Conservation (phyloP, 2,797 vertebrate species). For the Gobio occitaniae region DNA sequence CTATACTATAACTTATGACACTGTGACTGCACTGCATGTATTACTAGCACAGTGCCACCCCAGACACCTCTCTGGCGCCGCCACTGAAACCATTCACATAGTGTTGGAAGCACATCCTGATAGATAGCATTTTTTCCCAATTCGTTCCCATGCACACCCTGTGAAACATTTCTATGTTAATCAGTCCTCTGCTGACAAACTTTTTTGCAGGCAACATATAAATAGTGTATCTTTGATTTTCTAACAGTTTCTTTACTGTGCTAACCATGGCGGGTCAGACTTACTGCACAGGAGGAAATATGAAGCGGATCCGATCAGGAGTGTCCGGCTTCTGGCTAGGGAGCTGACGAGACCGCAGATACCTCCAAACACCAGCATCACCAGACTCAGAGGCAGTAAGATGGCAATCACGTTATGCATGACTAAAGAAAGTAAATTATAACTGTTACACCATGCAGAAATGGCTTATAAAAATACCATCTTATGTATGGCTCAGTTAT, state of each 20-base stretch:
- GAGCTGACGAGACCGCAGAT: conserved; percentile 82
- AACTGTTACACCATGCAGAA: background rate
- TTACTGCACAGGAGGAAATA: conserved; percentile 84
- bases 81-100: background rate
- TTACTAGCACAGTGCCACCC: background rate
- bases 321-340: conserved; percentile 71
- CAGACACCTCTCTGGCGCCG: background rate
- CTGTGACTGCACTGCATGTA: background rate
- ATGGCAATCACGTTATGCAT: conserved; percentile 79
- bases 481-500: background rate
- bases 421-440: conserved; percentile 62
- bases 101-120: background rate
- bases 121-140: background rate
- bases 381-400: conserved; percentile 80
- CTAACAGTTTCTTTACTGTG: background rate
- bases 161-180: background rate
- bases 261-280: conserved; percentile 50
- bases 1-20: background rate
- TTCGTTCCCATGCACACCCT: too few species aligned
- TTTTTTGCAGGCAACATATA: background rate
- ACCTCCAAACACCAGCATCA: conserved; percentile 79
- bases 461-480: background rate
- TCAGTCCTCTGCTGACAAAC: background rate
- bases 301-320: conserved; percentile 74
- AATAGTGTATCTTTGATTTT: background rate